Conservation (phyloP, 2,888 invertebrate genomes). For the Epirrhoe alternata region DNA sequence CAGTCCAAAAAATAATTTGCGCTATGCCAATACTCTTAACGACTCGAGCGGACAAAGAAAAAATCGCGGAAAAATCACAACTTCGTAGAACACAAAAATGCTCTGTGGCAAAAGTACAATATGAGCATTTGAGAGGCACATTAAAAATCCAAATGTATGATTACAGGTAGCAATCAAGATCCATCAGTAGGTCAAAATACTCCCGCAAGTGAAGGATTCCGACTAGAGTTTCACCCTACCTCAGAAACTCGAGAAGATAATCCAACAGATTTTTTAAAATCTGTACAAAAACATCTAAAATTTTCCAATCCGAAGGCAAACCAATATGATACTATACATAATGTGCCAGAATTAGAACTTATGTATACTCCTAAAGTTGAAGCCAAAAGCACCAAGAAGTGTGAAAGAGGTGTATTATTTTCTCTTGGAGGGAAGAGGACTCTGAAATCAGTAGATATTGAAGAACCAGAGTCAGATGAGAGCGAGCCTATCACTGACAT, state of each 20-base stretch:
- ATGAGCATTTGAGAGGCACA: too few relatives aligned
- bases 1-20: too few relatives aligned
- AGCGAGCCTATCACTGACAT: not conserved
- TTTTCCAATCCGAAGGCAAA: conserved; percentile 19
- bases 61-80: too few relatives aligned
- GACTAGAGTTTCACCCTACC: conserved; percentile 49
- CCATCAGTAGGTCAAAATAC: not conserved
- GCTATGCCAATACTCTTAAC: too few relatives aligned
- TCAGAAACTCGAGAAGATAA: conserved; percentile 38
- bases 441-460: conserved; percentile 11
- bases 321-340: not conserved
- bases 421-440: conserved; percentile 2
- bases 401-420: not conserved
- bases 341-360: not conserved
- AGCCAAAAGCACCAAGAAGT: not conserved
- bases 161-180: not conserved
- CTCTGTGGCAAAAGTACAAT: too few relatives aligned
- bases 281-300: conserved; percentile 52
- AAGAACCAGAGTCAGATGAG: not conserved
- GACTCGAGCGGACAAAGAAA: too few relatives aligned
- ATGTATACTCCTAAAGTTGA: conserved; percentile 1
- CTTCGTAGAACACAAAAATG: too few relatives aligned
- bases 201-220: conserved; percentile 47
- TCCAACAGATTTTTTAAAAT: conserved; percentile 36
- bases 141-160: not conserved